phyloP scores from a whole-genome alignment of 1,140 invertebrate species.

The Octopus bimaculoides region DNA sequence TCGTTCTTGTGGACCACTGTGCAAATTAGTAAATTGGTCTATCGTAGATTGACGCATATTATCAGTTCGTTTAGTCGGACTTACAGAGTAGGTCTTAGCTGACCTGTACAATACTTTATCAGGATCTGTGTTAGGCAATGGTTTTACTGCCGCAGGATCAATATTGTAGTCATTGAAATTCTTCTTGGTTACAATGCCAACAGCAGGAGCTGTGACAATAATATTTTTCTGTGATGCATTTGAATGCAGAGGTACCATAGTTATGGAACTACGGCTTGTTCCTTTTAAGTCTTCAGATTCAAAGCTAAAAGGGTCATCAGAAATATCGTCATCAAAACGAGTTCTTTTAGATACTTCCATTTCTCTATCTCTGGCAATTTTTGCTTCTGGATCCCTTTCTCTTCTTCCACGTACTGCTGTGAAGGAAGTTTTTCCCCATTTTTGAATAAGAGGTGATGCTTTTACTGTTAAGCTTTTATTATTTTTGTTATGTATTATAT shows the following conservation, averaged over 20 bases:
- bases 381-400: conserved; percentile 23
- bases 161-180: background rate
- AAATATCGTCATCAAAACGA: conserved; percentile 20
- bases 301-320: conserved; percentile 41
- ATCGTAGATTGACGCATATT: background rate
- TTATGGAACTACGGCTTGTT: background rate
- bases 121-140: background rate
- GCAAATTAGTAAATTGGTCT: background rate
- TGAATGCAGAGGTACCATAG: conserved; percentile 11
- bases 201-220: conserved; percentile 9
- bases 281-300: conserved; percentile 34
- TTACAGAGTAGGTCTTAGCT: background rate
- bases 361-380: conserved; percentile 25
- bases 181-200: conserved; percentile 3
- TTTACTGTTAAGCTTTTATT: conserved; percentile 31
- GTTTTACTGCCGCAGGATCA: background rate
- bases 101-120: conserved; percentile 5
- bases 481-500: conserved; percentile 22
- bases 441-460: conserved; percentile 31
- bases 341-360: conserved; percentile 22
- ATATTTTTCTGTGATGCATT: conserved; percentile 23
- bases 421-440: conserved; percentile 44
- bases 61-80: background rate
- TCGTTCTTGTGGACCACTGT: too few relatives aligned
- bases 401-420: conserved; percentile 25